These are phyloP conservation scores for Pelodytes ibericus DNA, from an alignment of 2,797 vertebrate genomes.

Conservation along the genomic window DNA sequence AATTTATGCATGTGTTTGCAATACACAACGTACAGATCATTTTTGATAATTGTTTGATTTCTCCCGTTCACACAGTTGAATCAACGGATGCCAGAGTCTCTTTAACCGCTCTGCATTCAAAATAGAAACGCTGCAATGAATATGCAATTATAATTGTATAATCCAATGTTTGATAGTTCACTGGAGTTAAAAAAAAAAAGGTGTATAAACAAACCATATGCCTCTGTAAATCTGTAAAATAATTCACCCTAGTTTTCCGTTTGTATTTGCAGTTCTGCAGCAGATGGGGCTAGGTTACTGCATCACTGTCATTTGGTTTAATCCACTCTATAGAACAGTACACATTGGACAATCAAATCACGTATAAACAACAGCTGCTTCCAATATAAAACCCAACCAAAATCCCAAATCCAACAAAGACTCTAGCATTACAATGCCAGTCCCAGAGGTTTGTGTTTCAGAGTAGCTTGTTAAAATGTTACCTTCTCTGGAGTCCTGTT, in stretches of 20 bases:
- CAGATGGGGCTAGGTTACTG: conserved; percentile 38
- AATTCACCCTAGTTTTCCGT: not conserved
- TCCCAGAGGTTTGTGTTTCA: conserved; percentile 37
- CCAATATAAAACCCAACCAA: not conserved
- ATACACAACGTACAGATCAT: too few species aligned
- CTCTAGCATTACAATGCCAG: not conserved
- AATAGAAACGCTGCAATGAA: too few species aligned
- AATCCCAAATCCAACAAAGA: not conserved
- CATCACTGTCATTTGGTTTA: conserved; percentile 20
- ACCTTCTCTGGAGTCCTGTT: conserved; percentile 23
- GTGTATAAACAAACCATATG: conserved; percentile 35
- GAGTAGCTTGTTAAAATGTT: conserved; percentile 42
- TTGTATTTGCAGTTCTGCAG: conserved; percentile 17
- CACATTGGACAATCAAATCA: conserved; percentile 19
- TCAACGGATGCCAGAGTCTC: too few species aligned
- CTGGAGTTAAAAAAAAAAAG: not conserved
- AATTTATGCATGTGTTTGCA: too few species aligned
- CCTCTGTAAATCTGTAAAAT: conserved; percentile 19
- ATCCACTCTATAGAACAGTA: conserved; percentile 28
- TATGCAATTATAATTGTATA: not conserved
- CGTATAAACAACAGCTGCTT: conserved; percentile 44
- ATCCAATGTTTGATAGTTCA: not conserved
- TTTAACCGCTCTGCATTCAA: too few species aligned
- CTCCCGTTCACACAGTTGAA: too few species aligned
- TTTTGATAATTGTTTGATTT: too few species aligned